Base-by-base conservation (phyloP, 2,797 vertebrate genomes). In the Yasuhikotakia modesta region DNA sequence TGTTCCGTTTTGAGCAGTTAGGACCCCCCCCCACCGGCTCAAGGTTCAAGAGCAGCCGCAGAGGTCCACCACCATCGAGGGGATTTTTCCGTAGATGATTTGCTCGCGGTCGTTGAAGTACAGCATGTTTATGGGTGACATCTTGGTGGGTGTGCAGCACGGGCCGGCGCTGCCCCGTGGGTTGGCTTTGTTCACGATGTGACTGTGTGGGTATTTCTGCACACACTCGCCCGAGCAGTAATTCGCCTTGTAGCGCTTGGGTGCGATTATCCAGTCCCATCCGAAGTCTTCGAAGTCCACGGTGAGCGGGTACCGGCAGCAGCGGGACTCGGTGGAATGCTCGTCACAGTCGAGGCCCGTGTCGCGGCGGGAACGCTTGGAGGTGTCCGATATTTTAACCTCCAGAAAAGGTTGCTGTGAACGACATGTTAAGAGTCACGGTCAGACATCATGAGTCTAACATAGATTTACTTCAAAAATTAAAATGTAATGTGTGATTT, bases 91-190 rank as follows among this genome's bases (percentile, higher is more conserved):
- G 0, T 98, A 98, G 89, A 98, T 98, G 73, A 99, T 96, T 89
- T 99, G 96, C 90, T 96, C 95, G 61, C 96, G 93, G 87, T 90
- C 92, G 35, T 99, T 98, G 89, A 99, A 98, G 91, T 98, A 99
- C 79, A 99, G 90, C 96, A 99, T 98, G 84, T 98, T 98, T 91
- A 99, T 98, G 76, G 97, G 95, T 12, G 97, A 98, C 96, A 98
- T 97, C 92, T 98, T 98, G 85, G 96, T 95, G 68, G 97, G 96
- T 0, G 96, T 98, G 83, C 97, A 99, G 92, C 97, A 99, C 63
- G 96, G 97, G 5, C 96, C 97, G 0, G 94, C 96, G 0, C 94
- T 95, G 32, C 97, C 97, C 30, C 94, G 89, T 58, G 96, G 97
- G 81, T 96, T 99, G 78, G 96, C 96, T 87, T 97, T 95, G 91